Base-by-base conservation (phyloP, 2,797 vertebrate species). In the Paedocypris micromegethes region DNA sequence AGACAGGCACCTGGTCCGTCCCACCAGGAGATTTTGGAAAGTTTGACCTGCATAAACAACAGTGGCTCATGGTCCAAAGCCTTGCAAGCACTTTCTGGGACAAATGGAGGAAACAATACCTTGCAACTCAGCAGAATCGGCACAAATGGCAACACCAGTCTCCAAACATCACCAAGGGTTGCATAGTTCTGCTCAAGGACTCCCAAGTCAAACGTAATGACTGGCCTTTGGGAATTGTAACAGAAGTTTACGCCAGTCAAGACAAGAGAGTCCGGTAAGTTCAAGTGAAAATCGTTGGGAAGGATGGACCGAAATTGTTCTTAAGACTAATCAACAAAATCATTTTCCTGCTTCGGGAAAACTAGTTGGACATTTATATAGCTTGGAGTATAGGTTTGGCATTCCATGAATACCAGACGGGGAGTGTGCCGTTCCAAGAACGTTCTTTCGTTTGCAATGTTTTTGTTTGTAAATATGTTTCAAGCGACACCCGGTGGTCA, bases 151-250 rank as follows among this genome's bases (percentile, higher is more conserved):
- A 60, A 39, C 6, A 43, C 3, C 40, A 47, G 3, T 55, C 72
- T 4, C 52, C 42, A 4, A 68, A 69, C 38, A 7, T 72, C 6
- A 46, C 50, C 6, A 60, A 42, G 23, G 71, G 62, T 37, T 58
- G 66, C 43, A 9, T 65, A 38, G 65, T 69, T 23, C 70, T 76
- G 7, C 49, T 69, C 4, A 69, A 69, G 6, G 70, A 73, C 51
- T 6, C 39, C n/a, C 37, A 73, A 5, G 65, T 6, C 0, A 58
- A 53, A 37, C 2, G 5, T 8, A 69, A 70, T 2, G n/a, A 42
- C 3, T 73, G 74, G 51, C 58, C 55, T 3, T 42, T 63, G 37
- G 50, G 58, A 2, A 60, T 62, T 5, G 56, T 60, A 40, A 60
- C 5, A 3, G 65, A 63, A 44, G 9, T 39, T 5, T 69, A 58